Evolutionary conservation across 2,888 invertebrate genomes (phyloP), one percentile per base, ranked within the genome.

Genomic region (Leptopterna dolabrata): DNA sequence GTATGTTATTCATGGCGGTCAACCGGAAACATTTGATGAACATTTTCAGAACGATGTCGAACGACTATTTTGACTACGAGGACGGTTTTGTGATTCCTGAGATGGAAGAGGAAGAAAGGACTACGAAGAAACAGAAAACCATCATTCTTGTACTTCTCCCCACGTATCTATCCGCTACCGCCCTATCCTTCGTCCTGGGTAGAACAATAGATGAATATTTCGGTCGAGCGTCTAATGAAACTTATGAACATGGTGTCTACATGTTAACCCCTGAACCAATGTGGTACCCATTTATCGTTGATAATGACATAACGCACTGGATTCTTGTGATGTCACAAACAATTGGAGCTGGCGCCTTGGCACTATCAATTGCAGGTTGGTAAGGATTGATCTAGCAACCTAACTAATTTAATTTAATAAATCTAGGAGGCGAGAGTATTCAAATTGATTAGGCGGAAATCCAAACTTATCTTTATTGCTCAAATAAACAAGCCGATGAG

Each of bases 261-360:
- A 82, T 63, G 82, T n/a, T 63, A 2, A 43, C 63, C 0, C 82
- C 82, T 29, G 24, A 51, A 36, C 82, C 82, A 63, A 16, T 82
- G 55, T 82, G 82, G 82, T 82, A 55, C 55, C 82, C 82, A 1
- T n/a, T 76, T 3, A 19, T 1, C 1, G 6, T 43, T 24, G n/a
- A 76, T n/a, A 43, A 13, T 13, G 41, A 24, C 11, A 0, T 76
- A 1, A 43, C 19, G n/a, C 45, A 76, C n/a, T 76, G 43, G 36
- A 4, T 76, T n/a, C 6, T 43, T 14, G 76, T 76, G 1, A 13
- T 76, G 7, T 16, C 76, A 41, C 76, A 76, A 76, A 43, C 24
- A 19, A n/a, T 43, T 1, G 43, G 43, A 24, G 41, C 43, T 41
- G 7, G 1, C 3, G 43, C 43, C n/a, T n/a, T 43, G 14, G 41